A percentile compares a stretch with the other conserved stretches of the same genome.
Conservation (phyloP, 2,888 invertebrate species). For the Fissipunctia ypsillon region DNA sequence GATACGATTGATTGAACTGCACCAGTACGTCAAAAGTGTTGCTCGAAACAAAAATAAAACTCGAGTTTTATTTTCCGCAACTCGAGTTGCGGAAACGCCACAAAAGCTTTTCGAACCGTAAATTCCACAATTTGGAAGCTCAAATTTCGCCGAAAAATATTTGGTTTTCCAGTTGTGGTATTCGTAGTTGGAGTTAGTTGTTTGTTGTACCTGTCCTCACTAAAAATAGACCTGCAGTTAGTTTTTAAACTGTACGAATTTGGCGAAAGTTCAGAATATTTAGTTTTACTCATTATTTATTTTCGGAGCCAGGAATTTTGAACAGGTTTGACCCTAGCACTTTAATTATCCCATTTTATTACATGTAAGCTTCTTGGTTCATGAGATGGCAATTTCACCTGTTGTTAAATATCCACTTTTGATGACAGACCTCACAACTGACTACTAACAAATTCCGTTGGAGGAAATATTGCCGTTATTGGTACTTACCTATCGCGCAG, state of each 20-base stretch:
- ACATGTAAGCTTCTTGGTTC: background rate
- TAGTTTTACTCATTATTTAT: constrained; percentile 23
- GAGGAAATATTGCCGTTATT: background rate
- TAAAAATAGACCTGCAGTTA: constrained; percentile 32
- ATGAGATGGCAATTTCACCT: background rate
- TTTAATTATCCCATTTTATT: background rate
- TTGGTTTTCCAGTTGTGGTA: constrained; percentile 45
- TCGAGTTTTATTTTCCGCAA: too few species aligned
- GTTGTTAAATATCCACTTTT: constrained; percentile 7
- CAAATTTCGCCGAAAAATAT: constrained; percentile 27
- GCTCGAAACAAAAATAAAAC: constrained; percentile 31
- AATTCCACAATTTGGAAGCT: constrained; percentile 34
- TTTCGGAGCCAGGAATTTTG: constrained; percentile 5
- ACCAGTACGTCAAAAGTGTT: constrained; percentile 29
- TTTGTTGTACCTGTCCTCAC: constrained; percentile 14
- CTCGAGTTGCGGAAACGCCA: constrained; percentile 12
- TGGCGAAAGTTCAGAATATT: constrained; percentile 11
- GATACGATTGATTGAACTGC: constrained; percentile 21
- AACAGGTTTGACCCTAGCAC: background rate
- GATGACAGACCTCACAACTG: too few species aligned
- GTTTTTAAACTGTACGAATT: constrained; percentile 29
- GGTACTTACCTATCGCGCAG: background rate
- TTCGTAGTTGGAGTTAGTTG: constrained; percentile 40
- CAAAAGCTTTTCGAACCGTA: constrained; percentile 28
- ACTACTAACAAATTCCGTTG: background rate